Evolutionary conservation across 2,888 invertebrate species (phyloP).

Genomic region (Drosophila percnosoma): DNA sequence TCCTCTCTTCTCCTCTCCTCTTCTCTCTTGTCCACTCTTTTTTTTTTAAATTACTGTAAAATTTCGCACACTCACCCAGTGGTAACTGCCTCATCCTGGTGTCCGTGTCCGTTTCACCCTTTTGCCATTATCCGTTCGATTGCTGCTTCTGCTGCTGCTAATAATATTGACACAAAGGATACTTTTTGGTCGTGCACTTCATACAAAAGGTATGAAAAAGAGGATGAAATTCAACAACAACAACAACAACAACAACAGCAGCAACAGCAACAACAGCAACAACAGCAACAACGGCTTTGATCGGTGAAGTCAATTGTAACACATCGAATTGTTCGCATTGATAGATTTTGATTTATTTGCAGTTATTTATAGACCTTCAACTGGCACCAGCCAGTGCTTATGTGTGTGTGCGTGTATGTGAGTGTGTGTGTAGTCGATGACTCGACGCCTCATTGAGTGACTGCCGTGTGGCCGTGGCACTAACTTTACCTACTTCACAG

Average conservation of each 20-base stretch:
- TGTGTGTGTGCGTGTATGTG: conserved; percentile 9
- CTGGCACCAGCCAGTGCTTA: conserved; percentile 42
- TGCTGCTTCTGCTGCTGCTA: conserved; percentile 64
- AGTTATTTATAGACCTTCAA: conserved; percentile 83
- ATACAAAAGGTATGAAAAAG: conserved; percentile 80
- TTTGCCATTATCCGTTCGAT: conserved; percentile 72
- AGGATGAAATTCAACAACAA: conserved; percentile 64
- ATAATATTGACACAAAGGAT: conserved; percentile 83
- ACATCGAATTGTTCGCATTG: conserved; percentile 84
- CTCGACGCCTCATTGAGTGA: conserved; percentile 64
- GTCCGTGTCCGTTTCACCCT: conserved; percentile 68
- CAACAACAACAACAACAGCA: conserved; percentile 35
- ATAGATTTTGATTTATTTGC: conserved; percentile 85
- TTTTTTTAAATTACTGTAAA: conserved; percentile 83
- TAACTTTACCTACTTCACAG: conserved; percentile 70
- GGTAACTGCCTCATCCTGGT: conserved; percentile 30
- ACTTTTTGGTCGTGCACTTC: conserved; percentile 80
- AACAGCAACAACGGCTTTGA: conserved; percentile 72
- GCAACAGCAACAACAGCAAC: conserved; percentile 32
- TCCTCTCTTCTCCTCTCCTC: neutral
- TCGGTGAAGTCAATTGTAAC: conserved; percentile 85
- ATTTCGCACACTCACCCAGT: conserved; percentile 81
- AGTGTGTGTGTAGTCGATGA: conserved; percentile 46
- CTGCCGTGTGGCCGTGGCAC: conserved; percentile 32
- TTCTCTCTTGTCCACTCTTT: conserved; percentile 5